Evolutionary conservation across 1,140 invertebrate species (phyloP).

Genomic region (Plutomurus gul): DNA sequence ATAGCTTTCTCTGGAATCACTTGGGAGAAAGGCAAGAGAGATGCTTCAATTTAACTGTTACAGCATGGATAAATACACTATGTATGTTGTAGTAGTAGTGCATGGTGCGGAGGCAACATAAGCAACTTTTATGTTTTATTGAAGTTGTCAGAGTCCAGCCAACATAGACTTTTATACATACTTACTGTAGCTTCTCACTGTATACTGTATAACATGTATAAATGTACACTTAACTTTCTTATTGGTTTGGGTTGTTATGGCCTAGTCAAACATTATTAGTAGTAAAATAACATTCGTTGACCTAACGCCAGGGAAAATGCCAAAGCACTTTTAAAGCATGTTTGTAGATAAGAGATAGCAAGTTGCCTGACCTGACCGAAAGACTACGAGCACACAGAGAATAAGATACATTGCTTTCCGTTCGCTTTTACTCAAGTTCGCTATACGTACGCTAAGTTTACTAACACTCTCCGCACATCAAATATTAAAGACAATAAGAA

Average conservation of each 20-base stretch:
- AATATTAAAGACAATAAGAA: constrained; percentile 45
- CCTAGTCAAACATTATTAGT: constrained; percentile 24
- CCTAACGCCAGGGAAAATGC: background rate
- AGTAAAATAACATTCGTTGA: constrained; percentile 21
- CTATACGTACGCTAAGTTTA: background rate
- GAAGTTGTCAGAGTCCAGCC: background rate
- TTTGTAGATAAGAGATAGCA: background rate
- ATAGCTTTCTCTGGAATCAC: constrained; percentile 40
- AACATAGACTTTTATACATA: too few species aligned
- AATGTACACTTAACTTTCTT: background rate
- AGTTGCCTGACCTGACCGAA: too few species aligned
- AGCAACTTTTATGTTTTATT: constrained; percentile 13
- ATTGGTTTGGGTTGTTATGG: constrained; percentile 5
- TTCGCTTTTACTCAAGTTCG: background rate
- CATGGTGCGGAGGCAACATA: too few species aligned
- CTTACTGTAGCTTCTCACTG: too few species aligned
- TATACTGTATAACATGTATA: too few species aligned
- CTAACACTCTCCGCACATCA: constrained; percentile 9
- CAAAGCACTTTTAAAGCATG: background rate
- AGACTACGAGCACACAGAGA: too few species aligned
- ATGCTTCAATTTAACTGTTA: constrained; percentile 12
- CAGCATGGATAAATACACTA: background rate
- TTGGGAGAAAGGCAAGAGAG: constrained; percentile 49
- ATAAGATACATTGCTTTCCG: background rate
- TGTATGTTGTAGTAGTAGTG: too few species aligned